Evolutionary conservation across 2,113 vertebrate genomes (phyloP).

Genomic region (Sorex araneus): DNA sequence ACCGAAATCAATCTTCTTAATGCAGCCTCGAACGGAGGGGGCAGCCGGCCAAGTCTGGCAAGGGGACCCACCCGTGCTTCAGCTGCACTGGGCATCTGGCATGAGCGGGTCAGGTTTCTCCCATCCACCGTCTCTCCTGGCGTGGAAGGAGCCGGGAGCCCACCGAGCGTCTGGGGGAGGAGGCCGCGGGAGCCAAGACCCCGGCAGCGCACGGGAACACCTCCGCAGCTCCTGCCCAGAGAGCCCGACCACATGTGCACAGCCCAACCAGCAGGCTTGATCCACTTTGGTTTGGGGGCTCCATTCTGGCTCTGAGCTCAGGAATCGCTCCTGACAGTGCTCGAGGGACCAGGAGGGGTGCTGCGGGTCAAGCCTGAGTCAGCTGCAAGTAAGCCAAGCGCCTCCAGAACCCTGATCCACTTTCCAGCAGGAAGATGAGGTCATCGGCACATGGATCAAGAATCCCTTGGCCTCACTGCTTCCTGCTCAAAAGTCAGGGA

Average conservation of each 20-base stretch:
- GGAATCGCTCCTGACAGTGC: too few relatives aligned
- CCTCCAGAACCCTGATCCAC: not conserved
- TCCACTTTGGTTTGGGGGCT: too few relatives aligned
- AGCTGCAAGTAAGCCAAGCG: too few relatives aligned
- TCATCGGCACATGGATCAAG: not conserved
- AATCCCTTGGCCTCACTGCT: not conserved
- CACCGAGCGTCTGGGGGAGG: not conserved
- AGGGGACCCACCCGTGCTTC: slow-evolving; percentile 56
- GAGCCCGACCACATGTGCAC: too few relatives aligned
- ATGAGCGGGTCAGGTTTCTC: slow-evolving; percentile 78
- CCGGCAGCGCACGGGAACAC: too few relatives aligned
- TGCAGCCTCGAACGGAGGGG: slow-evolving; percentile 56
- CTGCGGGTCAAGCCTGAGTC: not conserved
- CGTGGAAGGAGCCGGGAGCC: slow-evolving; percentile 43
- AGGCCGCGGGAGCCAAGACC: slow-evolving; percentile 8
- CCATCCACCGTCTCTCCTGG: slow-evolving; percentile 61
- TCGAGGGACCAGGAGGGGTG: not conserved
- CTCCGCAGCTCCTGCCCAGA: too few relatives aligned
- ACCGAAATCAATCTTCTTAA: slow-evolving; percentile 81
- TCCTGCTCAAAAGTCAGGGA: not conserved
- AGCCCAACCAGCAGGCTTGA: too few relatives aligned
- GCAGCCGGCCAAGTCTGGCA: slow-evolving; percentile 75
- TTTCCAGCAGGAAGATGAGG: not conserved
- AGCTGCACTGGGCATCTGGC: slow-evolving; percentile 62
- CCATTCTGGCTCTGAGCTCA: too few relatives aligned